Evolutionary conservation across 37 sponge, comb jelly and placozoan genomes (phyloP).

Genomic region (Chondrosia reniformis): DNA sequence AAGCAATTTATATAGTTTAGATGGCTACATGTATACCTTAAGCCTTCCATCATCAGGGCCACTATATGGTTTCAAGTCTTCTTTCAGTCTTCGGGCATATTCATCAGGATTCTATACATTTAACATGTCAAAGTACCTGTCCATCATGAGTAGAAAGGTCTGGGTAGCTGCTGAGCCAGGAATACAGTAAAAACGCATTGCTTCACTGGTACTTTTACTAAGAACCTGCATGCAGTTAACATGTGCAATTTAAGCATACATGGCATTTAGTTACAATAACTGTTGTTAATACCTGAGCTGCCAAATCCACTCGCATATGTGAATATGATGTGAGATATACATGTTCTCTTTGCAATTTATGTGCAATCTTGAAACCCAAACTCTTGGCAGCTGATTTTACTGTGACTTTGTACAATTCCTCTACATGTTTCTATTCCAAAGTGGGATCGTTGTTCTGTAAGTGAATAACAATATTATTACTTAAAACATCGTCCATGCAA

Average conservation of each 20-base stretch:
- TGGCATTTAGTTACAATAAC: background rate
- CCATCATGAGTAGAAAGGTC: background rate
- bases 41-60: conserved; percentile 34
- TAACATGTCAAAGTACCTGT: conserved; percentile 40
- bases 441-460: conserved; percentile 1
- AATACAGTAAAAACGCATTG: background rate
- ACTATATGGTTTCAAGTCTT: conserved; percentile 40
- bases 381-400: background rate
- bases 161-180: background rate
- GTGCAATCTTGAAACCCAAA: background rate
- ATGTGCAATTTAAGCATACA: background rate
- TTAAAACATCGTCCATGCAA: too few species aligned
- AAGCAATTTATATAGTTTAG: background rate
- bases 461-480: background rate
- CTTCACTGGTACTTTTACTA: conserved; percentile 6
- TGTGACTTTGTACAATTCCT: background rate
- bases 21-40: background rate
- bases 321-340: background rate
- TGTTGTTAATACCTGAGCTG: conserved; percentile 16
- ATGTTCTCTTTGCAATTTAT: background rate
- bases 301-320: conserved; percentile 4
- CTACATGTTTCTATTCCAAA: background rate
- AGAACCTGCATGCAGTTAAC: conserved; percentile 5
- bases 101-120: conserved; percentile 31
- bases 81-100: conserved; percentile 1